Conservation (phyloP, 2,113 vertebrate genomes). For the Cavia aperea region DNA sequence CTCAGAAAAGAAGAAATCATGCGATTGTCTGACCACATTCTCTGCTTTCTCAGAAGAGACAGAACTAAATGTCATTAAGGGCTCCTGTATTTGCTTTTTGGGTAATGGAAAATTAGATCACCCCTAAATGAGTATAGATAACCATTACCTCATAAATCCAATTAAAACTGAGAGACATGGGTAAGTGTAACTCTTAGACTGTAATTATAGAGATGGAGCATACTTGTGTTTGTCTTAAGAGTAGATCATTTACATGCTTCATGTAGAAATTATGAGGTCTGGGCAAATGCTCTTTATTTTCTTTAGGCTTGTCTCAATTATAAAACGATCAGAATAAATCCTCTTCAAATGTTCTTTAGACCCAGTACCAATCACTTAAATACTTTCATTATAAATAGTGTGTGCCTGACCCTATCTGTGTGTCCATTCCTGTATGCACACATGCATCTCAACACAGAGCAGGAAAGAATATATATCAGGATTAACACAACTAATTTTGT, state of each 20-base stretch:
- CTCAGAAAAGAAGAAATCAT: conserved; percentile 35
- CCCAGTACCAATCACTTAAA: background rate
- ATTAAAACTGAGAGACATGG: conserved; percentile 31
- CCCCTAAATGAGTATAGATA: conserved; percentile 33
- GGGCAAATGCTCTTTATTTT: background rate
- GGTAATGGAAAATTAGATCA: conserved; percentile 51
- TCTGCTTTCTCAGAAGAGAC: conserved; percentile 43
- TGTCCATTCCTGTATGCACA: background rate
- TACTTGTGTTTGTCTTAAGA: conserved; percentile 36
- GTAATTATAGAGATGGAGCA: conserved; percentile 32
- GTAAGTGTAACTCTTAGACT: background rate
- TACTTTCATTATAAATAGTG: background rate
- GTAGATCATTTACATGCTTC: conserved; percentile 10
- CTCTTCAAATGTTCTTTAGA: background rate
- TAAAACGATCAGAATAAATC: background rate
- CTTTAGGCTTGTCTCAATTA: background rate
- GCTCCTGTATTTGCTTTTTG: conserved; percentile 31
- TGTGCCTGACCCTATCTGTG: background rate
- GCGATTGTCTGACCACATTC: conserved; percentile 38
- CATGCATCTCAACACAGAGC: background rate
- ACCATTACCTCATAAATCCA: conserved; percentile 38
- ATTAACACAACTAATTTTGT: conserved; percentile 11
- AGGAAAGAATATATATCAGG: background rate
- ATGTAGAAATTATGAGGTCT: background rate
- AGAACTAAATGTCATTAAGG: conserved; percentile 44